Evolutionary conservation across 2,113 vertebrate species (phyloP).

Genomic region (Myiagra hebetior): DNA sequence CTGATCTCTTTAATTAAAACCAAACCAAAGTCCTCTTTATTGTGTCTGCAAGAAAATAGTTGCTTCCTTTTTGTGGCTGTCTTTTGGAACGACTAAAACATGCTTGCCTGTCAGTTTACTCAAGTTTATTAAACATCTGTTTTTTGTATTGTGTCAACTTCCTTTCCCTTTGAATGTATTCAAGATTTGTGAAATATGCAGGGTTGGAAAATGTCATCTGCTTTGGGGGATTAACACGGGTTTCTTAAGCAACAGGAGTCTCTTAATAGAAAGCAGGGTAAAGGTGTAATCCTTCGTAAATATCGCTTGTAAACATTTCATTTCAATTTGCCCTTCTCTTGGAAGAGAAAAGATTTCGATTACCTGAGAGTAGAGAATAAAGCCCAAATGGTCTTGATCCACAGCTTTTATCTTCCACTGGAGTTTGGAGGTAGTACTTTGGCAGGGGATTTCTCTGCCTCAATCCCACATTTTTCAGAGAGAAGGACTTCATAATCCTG

Average conservation of each 20-base stretch:
- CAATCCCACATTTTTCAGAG: not conserved
- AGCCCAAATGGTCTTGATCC: not conserved
- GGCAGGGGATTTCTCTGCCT: not conserved
- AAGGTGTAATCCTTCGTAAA: conserved; percentile 11
- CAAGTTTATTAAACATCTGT: conserved; percentile 46
- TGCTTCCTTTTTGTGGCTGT: conserved; percentile 7
- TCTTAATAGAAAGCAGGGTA: conserved; percentile 8
- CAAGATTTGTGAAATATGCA: conserved; percentile 17
- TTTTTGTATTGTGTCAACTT: conserved; percentile 34
- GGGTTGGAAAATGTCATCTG: not conserved
- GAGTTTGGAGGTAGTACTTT: not conserved
- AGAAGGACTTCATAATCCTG: not conserved
- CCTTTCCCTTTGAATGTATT: not conserved
- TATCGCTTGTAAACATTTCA: not conserved
- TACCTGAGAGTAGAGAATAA: not conserved
- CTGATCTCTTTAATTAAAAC: conserved; percentile 1
- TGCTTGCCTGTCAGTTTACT: not conserved
- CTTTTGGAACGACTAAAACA: not conserved
- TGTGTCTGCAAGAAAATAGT: conserved; percentile 26
- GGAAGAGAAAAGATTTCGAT: not conserved
- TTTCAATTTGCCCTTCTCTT: not conserved
- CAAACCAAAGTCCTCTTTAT: conserved; percentile 8
- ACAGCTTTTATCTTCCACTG: not conserved
- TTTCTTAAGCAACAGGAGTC: conserved; percentile 13
- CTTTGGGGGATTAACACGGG: conserved; percentile 12